phyloP scores from a whole-genome alignment of 2,888 invertebrate species.

The Eurois occulta region DNA sequence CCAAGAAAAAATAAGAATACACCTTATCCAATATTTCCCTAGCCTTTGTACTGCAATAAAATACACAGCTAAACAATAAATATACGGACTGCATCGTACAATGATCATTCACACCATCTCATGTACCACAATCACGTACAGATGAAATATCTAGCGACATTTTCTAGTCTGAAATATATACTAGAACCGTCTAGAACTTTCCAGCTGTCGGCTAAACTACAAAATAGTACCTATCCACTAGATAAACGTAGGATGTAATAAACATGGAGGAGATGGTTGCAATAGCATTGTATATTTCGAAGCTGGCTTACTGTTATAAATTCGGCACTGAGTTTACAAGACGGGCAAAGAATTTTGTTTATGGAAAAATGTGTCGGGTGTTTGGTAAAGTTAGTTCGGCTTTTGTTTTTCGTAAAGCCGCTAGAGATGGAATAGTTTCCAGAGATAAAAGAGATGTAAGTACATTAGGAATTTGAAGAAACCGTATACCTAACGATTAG shows the following conservation, averaged over 20 bases:
- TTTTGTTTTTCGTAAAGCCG: neutral
- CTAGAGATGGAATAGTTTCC: neutral
- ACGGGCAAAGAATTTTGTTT: slow-evolving; percentile 26
- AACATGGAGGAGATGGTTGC: slow-evolving; percentile 49
- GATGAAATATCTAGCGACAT: slow-evolving; percentile 74
- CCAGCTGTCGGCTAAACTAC: slow-evolving; percentile 70
- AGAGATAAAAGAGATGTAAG: neutral
- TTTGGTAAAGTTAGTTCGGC: neutral
- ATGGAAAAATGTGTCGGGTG: slow-evolving; percentile 11
- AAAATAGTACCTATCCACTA: slow-evolving; percentile 58
- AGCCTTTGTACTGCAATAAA: slow-evolving; percentile 18
- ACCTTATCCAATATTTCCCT: neutral
- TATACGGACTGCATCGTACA: slow-evolving; percentile 55
- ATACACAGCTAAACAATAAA: slow-evolving; percentile 45
- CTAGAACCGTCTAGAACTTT: slow-evolving; percentile 67
- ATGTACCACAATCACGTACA: slow-evolving; percentile 76
- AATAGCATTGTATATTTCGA: slow-evolving; percentile 41
- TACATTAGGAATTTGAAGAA: neutral
- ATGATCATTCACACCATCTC: slow-evolving; percentile 67
- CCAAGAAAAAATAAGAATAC: neutral
- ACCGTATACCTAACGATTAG: neutral
- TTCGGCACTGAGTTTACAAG: slow-evolving; percentile 21
- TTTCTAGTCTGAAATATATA: slow-evolving; percentile 67
- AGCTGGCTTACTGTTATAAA: slow-evolving; percentile 28
- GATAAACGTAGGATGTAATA: slow-evolving; percentile 57